phyloP scores from a whole-genome alignment of 2,113 vertebrate species.

The Laterallus jamaicensis region DNA sequence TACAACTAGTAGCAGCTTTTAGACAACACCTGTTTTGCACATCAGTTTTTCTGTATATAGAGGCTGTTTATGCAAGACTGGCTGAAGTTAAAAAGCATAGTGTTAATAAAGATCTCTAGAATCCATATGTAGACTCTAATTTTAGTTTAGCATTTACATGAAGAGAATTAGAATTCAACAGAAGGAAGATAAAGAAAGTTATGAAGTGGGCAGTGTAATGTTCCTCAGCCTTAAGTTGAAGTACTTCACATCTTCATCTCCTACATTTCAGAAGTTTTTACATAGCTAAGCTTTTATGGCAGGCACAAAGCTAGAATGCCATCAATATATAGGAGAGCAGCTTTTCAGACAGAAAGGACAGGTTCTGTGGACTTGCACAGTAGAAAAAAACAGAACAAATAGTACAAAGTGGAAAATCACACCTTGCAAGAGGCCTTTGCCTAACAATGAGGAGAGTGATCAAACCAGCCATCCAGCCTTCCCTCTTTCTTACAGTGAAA shows the following conservation, averaged over 20 bases:
- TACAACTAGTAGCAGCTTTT: background rate
- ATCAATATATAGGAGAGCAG: background rate
- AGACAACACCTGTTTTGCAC: background rate
- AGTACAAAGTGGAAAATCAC: background rate
- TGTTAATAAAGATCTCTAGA: background rate
- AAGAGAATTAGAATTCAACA: background rate
- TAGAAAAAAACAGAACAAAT: background rate
- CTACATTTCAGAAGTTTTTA: background rate
- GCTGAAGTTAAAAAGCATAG: background rate
- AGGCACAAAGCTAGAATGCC: background rate
- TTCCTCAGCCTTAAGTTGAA: background rate
- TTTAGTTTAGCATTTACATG: background rate
- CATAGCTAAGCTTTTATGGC: background rate
- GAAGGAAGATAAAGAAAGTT: background rate
- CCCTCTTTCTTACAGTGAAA: background rate
- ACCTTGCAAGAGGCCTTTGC: background rate
- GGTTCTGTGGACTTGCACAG: background rate
- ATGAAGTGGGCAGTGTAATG: background rate
- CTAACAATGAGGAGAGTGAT: background rate
- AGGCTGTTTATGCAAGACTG: background rate
- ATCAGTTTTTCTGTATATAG: background rate
- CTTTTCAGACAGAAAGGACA: background rate
- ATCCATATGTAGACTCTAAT: background rate
- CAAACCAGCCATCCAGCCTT: background rate
- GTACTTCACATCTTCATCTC: background rate